Evolutionary conservation across 2,797 vertebrate species (phyloP).

Genomic region (Sebastes goodei): DNA sequence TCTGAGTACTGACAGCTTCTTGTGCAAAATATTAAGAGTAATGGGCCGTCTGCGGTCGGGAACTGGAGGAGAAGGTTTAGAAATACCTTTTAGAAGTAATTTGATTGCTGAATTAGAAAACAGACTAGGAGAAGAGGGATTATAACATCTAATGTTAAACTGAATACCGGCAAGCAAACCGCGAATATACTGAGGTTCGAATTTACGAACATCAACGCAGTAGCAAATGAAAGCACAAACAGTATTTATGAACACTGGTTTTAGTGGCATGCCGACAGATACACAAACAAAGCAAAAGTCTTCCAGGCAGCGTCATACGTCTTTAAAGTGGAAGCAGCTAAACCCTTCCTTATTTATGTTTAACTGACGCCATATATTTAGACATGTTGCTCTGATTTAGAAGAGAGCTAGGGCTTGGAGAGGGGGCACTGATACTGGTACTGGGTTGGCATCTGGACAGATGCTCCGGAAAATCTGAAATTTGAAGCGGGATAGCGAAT

Average conservation of each 20-base stretch:
- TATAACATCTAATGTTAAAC: not conserved
- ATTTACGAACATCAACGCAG: not conserved
- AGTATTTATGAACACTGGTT: not conserved
- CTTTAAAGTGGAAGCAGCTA: not conserved
- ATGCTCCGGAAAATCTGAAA: not conserved
- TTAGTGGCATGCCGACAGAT: not conserved
- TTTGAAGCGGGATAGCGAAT: not conserved
- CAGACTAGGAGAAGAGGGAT: not conserved
- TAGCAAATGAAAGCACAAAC: not conserved
- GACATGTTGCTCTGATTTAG: not conserved
- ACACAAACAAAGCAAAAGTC: not conserved
- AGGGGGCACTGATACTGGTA: not conserved
- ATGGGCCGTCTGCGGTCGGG: no score
- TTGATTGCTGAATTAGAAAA: not conserved
- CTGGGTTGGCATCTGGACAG: not conserved
- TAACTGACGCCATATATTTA: not conserved
- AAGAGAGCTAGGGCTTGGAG: not conserved
- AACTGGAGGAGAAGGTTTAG: no score
- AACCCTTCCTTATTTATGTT: not conserved
- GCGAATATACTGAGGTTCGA: not conserved
- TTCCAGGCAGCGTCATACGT: not conserved
- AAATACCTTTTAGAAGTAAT: not conserved
- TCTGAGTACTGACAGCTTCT: no score
- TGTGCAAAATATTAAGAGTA: no score
- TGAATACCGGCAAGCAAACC: not conserved